Percentiles rank a stretch among this genome's conserved stretches.
These are phyloP conservation scores for Thermophis baileyi DNA, from an alignment of 2,113 vertebrate species.

Conservation along the genomic window DNA sequence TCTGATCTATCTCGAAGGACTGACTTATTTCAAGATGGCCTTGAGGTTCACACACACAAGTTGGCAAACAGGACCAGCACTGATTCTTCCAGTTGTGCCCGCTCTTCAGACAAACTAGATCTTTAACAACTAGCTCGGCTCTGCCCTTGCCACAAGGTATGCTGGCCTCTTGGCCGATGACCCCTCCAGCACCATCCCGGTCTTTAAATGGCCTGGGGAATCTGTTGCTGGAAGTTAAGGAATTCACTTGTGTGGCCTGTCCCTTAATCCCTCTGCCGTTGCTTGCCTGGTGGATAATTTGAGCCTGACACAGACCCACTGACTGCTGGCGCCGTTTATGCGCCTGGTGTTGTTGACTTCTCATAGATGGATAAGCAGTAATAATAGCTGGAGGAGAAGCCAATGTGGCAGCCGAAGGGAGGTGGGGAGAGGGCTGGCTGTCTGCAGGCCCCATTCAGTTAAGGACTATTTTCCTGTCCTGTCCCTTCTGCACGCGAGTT, in stretches of 20 bases:
- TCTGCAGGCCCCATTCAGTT: slow-evolving; percentile 23
- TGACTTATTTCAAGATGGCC: background rate
- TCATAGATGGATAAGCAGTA: slow-evolving; percentile 73
- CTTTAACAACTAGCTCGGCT: background rate
- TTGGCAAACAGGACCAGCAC: background rate
- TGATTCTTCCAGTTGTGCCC: background rate
- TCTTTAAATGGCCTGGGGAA: background rate
- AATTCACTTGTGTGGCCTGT: slow-evolving; percentile 11
- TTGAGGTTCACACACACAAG: background rate
- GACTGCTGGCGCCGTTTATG: slow-evolving; percentile 60
- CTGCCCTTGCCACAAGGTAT: background rate
- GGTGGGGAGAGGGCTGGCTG: background rate
- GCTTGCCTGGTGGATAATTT: slow-evolving; percentile 42
- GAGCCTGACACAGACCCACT: slow-evolving; percentile 60
- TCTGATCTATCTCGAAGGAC: background rate
- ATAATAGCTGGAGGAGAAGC: slow-evolving; percentile 71
- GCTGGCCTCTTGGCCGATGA: background rate
- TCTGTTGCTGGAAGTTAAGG: slow-evolving; percentile 13
- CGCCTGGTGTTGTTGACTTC: slow-evolving; percentile 71
- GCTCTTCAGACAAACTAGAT: background rate
- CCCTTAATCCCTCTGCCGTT: background rate
- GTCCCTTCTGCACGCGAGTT: rapidly evolving
- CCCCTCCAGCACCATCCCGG: background rate
- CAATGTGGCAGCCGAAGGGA: slow-evolving; percentile 38
- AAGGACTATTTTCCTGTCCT: background rate